Evolutionary conservation across 30 jellyfish, hydroid and myxozoan species (phyloP).

Genomic region (Chrysaora quinquecirrha): DNA sequence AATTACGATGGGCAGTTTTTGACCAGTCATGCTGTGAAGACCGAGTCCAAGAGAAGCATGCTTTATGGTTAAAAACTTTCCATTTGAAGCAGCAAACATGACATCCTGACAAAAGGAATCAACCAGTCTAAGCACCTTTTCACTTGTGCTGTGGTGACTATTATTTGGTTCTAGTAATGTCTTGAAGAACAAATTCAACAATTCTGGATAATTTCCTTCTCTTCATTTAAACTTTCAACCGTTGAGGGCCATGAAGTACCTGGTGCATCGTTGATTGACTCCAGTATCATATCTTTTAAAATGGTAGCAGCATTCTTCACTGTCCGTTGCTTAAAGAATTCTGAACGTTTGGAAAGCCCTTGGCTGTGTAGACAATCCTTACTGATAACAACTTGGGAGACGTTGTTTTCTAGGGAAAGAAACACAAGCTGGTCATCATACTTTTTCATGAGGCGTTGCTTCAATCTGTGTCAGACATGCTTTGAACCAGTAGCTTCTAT

Average conservation of each 20-base stretch:
- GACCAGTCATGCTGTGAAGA: not conserved
- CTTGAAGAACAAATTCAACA: not conserved
- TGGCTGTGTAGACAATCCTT: not conserved
- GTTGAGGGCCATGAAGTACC: not conserved
- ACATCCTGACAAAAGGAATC: not conserved
- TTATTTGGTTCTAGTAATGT: not conserved
- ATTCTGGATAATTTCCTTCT: not conserved
- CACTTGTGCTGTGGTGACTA: not conserved
- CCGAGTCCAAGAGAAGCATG: not conserved
- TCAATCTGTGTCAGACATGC: not conserved
- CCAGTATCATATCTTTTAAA: not conserved
- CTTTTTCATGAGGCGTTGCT: not conserved
- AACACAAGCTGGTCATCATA: not conserved
- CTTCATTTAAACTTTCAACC: not conserved
- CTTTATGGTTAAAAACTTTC: not conserved
- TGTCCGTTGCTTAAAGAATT: not conserved
- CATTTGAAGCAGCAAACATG: not conserved
- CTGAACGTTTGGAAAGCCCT: not conserved
- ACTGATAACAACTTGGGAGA: not conserved
- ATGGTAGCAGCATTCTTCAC: not conserved
- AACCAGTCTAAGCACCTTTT: not conserved
- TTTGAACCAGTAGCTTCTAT: not conserved
- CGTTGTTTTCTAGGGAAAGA: not conserved
- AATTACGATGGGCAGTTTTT: not conserved
- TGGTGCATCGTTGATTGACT: not conserved